phyloP scores from a whole-genome alignment of 2,888 invertebrate species.

The Spodoptera picta region DNA sequence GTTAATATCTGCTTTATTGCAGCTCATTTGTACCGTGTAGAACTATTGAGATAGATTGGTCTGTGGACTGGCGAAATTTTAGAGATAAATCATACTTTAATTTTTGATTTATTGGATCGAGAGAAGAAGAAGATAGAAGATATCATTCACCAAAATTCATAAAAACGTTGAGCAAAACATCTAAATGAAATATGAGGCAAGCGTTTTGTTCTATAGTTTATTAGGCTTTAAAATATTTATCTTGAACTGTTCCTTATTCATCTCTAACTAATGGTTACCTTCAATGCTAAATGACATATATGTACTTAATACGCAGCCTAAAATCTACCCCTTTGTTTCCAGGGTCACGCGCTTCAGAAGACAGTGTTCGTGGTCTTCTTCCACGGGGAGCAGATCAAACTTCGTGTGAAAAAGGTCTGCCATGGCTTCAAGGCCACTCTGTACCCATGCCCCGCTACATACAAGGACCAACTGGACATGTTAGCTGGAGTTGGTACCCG shows the following conservation, averaged over 20 bases:
- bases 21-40: not conserved
- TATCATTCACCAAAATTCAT: too few species aligned
- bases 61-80: too few species aligned
- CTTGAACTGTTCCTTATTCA: too few species aligned
- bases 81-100: too few species aligned
- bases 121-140: too few species aligned
- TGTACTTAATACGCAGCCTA: not conserved
- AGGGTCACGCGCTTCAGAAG: slow-evolving; percentile 92
- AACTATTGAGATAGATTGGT: too few species aligned
- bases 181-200: too few species aligned
- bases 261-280: too few species aligned
- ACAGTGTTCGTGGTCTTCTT: slow-evolving; percentile 91
- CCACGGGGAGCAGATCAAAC: slow-evolving; percentile 93
- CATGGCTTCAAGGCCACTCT: slow-evolving; percentile 93
- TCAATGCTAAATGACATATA: not conserved
- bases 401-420: slow-evolving; percentile 93
- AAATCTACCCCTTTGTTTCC: slow-evolving; percentile 43
- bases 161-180: too few species aligned
- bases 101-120: too few species aligned
- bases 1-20: not conserved
- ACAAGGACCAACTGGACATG: slow-evolving; percentile 92
- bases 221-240: too few species aligned
- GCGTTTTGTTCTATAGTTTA: too few species aligned
- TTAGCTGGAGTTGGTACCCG: slow-evolving; percentile 91
- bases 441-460: slow-evolving; percentile 93